Evolutionary conservation across 2,797 vertebrate species (phyloP), one percentile per base, ranked within the genome.

Genomic region (Sebastes miniatus): DNA sequence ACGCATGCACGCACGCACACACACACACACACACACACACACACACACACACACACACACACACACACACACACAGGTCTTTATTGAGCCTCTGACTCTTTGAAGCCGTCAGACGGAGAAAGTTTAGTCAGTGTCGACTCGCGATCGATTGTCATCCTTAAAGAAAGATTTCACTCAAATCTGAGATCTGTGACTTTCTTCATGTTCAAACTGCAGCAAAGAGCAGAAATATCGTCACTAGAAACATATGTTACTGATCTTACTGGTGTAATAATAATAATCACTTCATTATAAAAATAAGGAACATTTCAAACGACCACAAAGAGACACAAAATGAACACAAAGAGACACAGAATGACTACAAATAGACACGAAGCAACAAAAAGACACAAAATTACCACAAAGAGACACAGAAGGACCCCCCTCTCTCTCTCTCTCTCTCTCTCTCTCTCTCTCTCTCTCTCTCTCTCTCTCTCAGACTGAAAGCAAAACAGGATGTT

Each of bases 101-200:
- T 83, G 81, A 87, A 75, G 80, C 39, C 25, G 4, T 66, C 74
- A 74, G 47, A 56, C 9, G 11, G 65, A 74, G 73, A 79, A 69
- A 73, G 65, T 80, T 73, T 61, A 73, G 36, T 77, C 80, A 43
- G 67, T 2, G 13, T 36, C 5, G 47, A 71, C 59, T 77, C 20
- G 2, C 29, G 13, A 61, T 57, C 20, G 32, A 76, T 31, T 52
- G 61, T 66, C 56, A 13, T 64, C 52, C 16, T 73, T 22, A 16
- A 29, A 65, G 11, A 18, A 57, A 62, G 8, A 39, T 13, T 39
- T 39, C 36, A 39, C 12, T 39, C 36, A 14, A 13, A 36, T 12
- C 63, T 36, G 29, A 27, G 20, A 20, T 76, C 10, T 52, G 39
- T n/a, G 47, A 27, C 59, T 47, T 52, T 39, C 36, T 39, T 13